These are phyloP conservation scores for Sylvia atricapilla DNA, from an alignment of 2,113 vertebrate genomes.

Conservation along the genomic window DNA sequence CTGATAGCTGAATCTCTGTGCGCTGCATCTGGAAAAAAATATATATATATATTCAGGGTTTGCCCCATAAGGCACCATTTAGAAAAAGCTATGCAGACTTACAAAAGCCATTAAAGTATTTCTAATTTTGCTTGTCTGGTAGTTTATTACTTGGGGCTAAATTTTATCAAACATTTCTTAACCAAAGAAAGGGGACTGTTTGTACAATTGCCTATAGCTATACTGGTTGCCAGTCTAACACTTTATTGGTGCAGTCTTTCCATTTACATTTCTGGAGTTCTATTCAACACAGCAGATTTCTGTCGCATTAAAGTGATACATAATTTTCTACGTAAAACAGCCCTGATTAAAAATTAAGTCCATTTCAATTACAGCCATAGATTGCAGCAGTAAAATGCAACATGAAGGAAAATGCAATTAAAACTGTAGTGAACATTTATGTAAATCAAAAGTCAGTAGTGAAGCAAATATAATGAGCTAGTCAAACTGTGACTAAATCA, in stretches of 20 bases:
- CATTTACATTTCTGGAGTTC: slow-evolving; percentile 5
- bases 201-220: neutral
- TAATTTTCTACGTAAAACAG: slow-evolving; percentile 49
- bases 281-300: slow-evolving; percentile 13
- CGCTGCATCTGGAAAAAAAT: neutral
- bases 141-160: neutral
- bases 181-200: neutral
- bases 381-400: slow-evolving; percentile 54
- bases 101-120: neutral
- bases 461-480: slow-evolving; percentile 54
- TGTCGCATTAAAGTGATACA: slow-evolving; percentile 34
- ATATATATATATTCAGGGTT: neutral
- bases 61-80: neutral
- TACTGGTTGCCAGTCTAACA: neutral
- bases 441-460: slow-evolving; percentile 42
- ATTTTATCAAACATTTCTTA: neutral
- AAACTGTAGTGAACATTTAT: slow-evolving; percentile 37
- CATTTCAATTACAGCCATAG: slow-evolving; percentile 59
- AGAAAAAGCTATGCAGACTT: neutral
- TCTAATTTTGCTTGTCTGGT: neutral
- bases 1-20: neutral
- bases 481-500: slow-evolving; percentile 17
- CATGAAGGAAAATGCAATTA: slow-evolving; percentile 59
- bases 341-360: slow-evolving; percentile 66
- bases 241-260: neutral